These are phyloP conservation scores for Nixonia krombeini DNA, from an alignment of 1,140 invertebrate genomes.

Conservation along the genomic window DNA sequence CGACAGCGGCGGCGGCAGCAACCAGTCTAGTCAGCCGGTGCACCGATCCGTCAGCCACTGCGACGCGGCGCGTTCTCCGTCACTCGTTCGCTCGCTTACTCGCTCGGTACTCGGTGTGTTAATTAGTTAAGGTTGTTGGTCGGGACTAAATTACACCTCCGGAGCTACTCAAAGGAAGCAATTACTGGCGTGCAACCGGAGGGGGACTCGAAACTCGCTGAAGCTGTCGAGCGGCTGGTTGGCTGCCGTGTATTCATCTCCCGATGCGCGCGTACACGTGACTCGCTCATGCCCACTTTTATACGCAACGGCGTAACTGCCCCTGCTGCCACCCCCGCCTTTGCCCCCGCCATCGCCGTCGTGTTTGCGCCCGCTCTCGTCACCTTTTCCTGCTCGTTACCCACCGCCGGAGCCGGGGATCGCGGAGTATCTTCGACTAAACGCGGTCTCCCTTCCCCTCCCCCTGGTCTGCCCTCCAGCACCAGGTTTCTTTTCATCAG, in stretches of 20 bases:
- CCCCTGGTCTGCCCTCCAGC: too few species aligned
- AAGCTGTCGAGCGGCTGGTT: slow-evolving; percentile 26
- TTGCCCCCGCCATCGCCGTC: not conserved
- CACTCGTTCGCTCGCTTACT: slow-evolving; percentile 62
- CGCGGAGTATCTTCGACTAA: not conserved
- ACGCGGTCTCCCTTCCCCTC: too few species aligned
- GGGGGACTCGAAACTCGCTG: slow-evolving; percentile 55
- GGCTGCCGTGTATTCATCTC: slow-evolving; percentile 55
- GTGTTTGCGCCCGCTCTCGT: slow-evolving; percentile 1
- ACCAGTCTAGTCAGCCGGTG: slow-evolving; percentile 33
- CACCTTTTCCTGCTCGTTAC: slow-evolving; percentile 17
- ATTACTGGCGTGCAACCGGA: slow-evolving; percentile 69
- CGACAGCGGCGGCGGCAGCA: too few species aligned
- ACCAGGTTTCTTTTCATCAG: too few species aligned
- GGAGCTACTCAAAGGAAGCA: slow-evolving; percentile 72
- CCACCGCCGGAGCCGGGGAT: not conserved
- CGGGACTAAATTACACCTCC: slow-evolving; percentile 72
- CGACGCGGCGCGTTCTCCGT: slow-evolving; percentile 56
- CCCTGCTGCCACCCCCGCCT: not conserved
- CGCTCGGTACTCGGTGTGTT: slow-evolving; percentile 69
- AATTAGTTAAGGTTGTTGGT: slow-evolving; percentile 73
- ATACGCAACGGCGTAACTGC: slow-evolving; percentile 10
- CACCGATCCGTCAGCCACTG: slow-evolving; percentile 52
- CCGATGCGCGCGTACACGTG: slow-evolving; percentile 56
- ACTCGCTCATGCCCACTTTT: slow-evolving; percentile 52